These are phyloP conservation scores for Semaprochilodus insignis DNA, from an alignment of 2,797 vertebrate genomes.

Conservation along the genomic window DNA sequence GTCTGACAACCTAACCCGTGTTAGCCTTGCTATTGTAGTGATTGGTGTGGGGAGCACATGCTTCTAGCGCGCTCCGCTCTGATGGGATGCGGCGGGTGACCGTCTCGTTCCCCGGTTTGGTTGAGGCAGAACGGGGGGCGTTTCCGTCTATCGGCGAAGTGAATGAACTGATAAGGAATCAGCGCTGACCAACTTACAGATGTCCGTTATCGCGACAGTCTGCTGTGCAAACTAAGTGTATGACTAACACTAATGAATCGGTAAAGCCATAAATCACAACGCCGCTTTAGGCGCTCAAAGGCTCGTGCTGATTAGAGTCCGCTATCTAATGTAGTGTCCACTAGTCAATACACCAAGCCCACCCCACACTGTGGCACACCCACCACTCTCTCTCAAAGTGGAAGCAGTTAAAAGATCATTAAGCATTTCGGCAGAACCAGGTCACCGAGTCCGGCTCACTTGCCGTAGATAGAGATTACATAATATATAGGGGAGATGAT, in stretches of 20 bases:
- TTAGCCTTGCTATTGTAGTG: constrained; percentile 62
- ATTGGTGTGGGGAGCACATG: constrained; percentile 70
- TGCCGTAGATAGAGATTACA: constrained; percentile 62
- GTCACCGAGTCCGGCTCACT: constrained; percentile 61
- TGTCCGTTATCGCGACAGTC: background rate
- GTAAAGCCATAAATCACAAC: background rate
- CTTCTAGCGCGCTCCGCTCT: constrained; percentile 54
- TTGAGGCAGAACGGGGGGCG: constrained; percentile 43
- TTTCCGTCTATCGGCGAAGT: background rate
- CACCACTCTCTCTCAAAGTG: background rate
- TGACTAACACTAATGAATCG: background rate
- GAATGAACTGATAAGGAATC: constrained; percentile 32
- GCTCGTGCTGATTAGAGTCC: background rate
- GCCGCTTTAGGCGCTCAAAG: background rate
- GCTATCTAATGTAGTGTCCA: background rate
- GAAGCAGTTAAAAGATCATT: background rate
- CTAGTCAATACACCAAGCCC: background rate
- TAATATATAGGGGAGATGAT: constrained; percentile 61
- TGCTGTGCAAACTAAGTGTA: background rate
- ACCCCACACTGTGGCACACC: background rate
- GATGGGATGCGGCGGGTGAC: constrained; percentile 61
- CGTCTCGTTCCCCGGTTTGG: constrained; percentile 54
- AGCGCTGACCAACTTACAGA: background rate
- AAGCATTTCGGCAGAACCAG: constrained; percentile 21
- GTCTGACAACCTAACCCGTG: constrained; percentile 75